Evolutionary conservation across 2,888 invertebrate genomes (phyloP).

Genomic region (Rhingia campestris): DNA sequence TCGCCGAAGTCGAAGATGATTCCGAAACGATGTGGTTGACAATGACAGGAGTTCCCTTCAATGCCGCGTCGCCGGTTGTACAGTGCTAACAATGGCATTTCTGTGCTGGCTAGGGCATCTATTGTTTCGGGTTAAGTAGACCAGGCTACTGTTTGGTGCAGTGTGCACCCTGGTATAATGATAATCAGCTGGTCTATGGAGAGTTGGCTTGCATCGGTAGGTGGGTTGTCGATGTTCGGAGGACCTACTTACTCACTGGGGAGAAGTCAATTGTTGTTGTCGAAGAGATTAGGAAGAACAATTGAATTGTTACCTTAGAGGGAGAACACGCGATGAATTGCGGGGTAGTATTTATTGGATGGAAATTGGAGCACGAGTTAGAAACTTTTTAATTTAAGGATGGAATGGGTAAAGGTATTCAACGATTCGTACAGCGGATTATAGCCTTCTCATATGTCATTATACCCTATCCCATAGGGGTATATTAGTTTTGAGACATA

Average conservation of each 20-base stretch:
- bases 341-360: slow-evolving; percentile 2
- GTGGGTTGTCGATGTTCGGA: background rate
- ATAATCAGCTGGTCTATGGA: slow-evolving; percentile 25
- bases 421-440: no score
- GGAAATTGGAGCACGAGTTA: slow-evolving; percentile 17
- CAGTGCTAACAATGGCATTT: slow-evolving; percentile 32
- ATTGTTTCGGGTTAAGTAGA: slow-evolving; percentile 54
- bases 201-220: background rate
- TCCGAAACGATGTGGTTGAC: slow-evolving; percentile 29
- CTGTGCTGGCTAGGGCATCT: slow-evolving; percentile 33
- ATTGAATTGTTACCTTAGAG: slow-evolving; percentile 58
- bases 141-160: slow-evolving; percentile 9
- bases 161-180: slow-evolving; percentile 25
- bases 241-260: slow-evolving; percentile 58
- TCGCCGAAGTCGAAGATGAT: slow-evolving; percentile 60
- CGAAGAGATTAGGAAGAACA: slow-evolving; percentile 52
- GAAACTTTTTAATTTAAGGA: background rate
- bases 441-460: no score
- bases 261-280: slow-evolving; percentile 56
- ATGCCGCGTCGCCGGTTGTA: no score
- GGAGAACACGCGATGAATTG: background rate
- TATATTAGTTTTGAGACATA: no score
- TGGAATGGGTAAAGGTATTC: no score
- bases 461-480: no score
- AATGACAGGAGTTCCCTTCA: slow-evolving; percentile 46